Evolutionary conservation across 1,140 invertebrate species (phyloP).

Genomic region (Teleogryllus occipitalis): DNA sequence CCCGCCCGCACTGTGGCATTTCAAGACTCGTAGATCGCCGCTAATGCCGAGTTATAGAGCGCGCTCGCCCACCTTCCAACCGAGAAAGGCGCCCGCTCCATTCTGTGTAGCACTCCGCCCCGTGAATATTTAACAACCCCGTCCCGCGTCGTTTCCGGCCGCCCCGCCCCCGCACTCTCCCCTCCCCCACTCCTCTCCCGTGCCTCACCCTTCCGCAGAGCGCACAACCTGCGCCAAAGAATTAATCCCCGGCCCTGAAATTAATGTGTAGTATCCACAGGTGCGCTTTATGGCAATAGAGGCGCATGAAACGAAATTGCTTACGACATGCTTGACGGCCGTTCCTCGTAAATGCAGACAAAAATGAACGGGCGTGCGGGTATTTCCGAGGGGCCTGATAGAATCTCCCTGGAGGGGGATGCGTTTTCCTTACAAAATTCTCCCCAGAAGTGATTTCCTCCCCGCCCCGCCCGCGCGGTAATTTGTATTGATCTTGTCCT

Average conservation of each 20-base stretch:
- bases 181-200: no score
- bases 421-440: slow-evolving; percentile 1
- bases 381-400: not conserved
- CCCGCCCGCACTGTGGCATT: no score
- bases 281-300: not conserved
- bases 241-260: not conserved
- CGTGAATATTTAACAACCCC: not conserved
- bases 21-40: no score
- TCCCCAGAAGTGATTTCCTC: not conserved
- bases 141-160: no score
- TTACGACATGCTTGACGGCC: not conserved
- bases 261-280: slow-evolving; percentile 1
- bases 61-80: not conserved
- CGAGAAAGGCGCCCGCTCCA: not conserved
- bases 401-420: not conserved
- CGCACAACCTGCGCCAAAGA: not conserved
- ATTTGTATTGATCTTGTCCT: not conserved
- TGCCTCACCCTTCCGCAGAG: no score
- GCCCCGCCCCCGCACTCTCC: no score
- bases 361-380: not conserved
- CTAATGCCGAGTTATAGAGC: no score
- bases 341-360: not conserved
- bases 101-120: not conserved
- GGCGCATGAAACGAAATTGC: not conserved
- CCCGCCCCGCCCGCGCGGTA: not conserved